phyloP scores from a whole-genome alignment of 2,113 vertebrate species.

The Falco punctatus region DNA sequence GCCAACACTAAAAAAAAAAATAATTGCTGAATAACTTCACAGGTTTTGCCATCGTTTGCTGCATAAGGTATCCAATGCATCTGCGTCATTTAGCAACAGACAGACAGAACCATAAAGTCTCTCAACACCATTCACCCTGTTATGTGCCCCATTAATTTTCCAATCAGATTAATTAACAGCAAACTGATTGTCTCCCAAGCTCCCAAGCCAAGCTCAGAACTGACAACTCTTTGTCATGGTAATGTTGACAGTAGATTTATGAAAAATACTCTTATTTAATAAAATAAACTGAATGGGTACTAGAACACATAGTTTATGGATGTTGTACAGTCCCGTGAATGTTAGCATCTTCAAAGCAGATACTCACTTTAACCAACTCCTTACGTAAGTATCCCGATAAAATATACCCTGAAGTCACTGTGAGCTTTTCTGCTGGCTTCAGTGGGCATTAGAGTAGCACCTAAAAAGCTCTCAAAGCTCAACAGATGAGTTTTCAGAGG shows the following conservation, averaged over 20 bases:
- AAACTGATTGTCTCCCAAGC: not conserved
- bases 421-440: not conserved
- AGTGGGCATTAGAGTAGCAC: not conserved
- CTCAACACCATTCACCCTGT: conserved; percentile 2
- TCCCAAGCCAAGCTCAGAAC: not conserved
- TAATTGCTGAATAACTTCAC: not conserved
- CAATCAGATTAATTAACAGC: conserved; percentile 19
- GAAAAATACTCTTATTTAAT: conserved; percentile 18
- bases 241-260: not conserved
- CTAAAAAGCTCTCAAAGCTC: conserved; percentile 16
- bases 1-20: not conserved
- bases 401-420: not conserved
- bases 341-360: conserved; percentile 2
- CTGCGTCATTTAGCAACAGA: not conserved
- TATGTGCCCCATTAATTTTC: not conserved
- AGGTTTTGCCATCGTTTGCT: not conserved
- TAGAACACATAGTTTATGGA: not conserved
- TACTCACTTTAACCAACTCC: not conserved
- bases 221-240: not conserved
- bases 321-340: not conserved
- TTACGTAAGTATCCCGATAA: not conserved
- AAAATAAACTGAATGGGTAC: not conserved
- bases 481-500: conserved; percentile 16
- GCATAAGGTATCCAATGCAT: not conserved
- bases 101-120: conserved; percentile 3